Percentiles rank a stretch among this genome's conserved stretches.
These are phyloP conservation scores for Pelusios castaneus DNA, from an alignment of 2,113 vertebrate species.

Conservation along the genomic window DNA sequence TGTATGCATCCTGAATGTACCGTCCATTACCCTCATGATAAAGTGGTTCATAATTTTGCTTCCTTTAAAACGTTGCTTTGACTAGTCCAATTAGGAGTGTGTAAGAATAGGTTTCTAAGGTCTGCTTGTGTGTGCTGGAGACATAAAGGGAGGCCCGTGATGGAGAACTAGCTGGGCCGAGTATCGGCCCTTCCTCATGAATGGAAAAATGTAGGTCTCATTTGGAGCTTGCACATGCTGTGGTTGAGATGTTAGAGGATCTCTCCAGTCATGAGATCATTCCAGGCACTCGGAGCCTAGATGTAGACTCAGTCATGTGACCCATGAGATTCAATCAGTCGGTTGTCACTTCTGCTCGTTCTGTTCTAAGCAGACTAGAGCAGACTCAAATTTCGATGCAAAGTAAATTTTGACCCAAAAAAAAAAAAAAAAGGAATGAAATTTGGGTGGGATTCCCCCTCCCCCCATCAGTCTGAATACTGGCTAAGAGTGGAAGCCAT, in stretches of 20 bases:
- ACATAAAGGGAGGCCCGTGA: neutral
- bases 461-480: rapidly evolving
- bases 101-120: neutral
- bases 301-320: neutral
- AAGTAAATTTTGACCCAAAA: neutral
- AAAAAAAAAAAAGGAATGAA: neutral
- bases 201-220: neutral
- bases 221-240: neutral
- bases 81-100: rapidly evolving
- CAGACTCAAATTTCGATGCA: rapidly evolving
- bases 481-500: neutral
- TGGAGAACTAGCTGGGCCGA: neutral
- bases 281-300: neutral
- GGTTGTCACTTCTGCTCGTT: rapidly evolving
- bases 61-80: neutral
- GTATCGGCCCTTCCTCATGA: neutral
- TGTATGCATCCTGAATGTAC: neutral
- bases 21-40: rapidly evolving
- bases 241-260: neutral
- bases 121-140: rapidly evolving
- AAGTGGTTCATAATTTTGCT: neutral
- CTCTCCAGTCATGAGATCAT: too few relatives aligned
- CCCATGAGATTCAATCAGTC: rapidly evolving
- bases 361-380: neutral
- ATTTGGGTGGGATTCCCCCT: neutral